Conservation (phyloP, 2,888 invertebrate genomes). For the Cylloceria caligata region DNA sequence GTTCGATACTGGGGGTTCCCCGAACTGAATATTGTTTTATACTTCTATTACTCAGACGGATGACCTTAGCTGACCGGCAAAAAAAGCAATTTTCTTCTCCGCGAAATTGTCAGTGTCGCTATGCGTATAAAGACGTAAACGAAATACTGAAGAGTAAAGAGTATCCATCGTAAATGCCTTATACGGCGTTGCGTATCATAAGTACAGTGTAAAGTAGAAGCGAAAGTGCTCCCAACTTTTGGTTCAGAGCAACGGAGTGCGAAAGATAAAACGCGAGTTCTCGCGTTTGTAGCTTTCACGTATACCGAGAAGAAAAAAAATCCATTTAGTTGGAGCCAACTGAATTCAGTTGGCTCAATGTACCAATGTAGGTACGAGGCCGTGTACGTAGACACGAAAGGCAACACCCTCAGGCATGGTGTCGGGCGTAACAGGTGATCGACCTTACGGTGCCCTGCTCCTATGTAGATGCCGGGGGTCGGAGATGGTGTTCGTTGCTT, state of each 20-base stretch:
- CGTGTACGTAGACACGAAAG: too few relatives aligned
- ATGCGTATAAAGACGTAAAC: too few relatives aligned
- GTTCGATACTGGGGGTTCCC: too few relatives aligned
- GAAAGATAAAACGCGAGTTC: slow-evolving; percentile 41
- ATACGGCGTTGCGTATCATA: not conserved
- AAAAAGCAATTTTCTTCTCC: too few relatives aligned
- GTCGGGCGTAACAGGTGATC: slow-evolving; percentile 61
- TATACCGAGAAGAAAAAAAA: not conserved
- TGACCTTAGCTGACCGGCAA: too few relatives aligned
- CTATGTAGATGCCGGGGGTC: slow-evolving; percentile 38
- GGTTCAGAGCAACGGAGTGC: slow-evolving; percentile 12
- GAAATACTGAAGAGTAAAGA: too few relatives aligned
- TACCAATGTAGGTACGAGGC: too few relatives aligned
- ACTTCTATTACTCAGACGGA: too few relatives aligned
- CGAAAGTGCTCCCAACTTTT: not conserved
- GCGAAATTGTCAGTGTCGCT: not conserved
- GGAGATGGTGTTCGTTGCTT: slow-evolving; percentile 28
- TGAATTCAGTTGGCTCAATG: too few relatives aligned
- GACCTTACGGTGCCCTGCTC: slow-evolving; percentile 48
- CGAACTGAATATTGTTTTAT: too few relatives aligned
- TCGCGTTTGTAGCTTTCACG: not conserved
- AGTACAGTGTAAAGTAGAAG: not conserved
- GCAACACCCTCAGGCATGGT: not conserved
- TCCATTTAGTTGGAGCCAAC: too few relatives aligned
- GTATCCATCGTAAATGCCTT: not conserved